Conservation (phyloP, 2,113 vertebrate genomes). For the Spizaetus ornatus region DNA sequence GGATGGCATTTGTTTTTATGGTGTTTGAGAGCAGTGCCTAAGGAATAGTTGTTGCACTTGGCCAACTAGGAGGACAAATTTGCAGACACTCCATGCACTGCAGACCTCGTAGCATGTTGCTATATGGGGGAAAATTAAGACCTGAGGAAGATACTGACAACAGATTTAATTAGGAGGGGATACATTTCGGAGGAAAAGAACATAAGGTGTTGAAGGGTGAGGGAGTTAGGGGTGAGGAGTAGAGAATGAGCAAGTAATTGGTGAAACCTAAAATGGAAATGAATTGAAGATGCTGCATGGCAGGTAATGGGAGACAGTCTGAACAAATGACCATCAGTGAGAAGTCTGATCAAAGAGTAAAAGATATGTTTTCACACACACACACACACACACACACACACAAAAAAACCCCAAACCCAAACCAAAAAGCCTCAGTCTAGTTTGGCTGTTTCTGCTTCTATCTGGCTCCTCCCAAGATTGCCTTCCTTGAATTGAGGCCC, state of each 20-base stretch:
- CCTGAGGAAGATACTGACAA: not conserved
- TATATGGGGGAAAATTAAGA: not conserved
- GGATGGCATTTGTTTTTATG: not conserved
- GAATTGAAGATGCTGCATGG: not conserved
- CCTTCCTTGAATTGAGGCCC: not conserved
- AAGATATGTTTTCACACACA: not conserved
- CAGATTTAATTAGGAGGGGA: not conserved
- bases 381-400: too few relatives aligned
- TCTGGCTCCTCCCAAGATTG: not conserved
- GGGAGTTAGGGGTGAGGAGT: not conserved
- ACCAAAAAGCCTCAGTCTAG: not conserved
- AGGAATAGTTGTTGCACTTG: not conserved
- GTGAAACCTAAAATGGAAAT: not conserved
- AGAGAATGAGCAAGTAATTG: not conserved
- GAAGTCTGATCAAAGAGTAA: not conserved
- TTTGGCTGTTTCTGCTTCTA: not conserved
- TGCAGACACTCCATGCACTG: accelerated
- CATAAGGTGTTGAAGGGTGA: not conserved
- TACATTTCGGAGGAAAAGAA: not conserved
- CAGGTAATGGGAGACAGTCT: not conserved
- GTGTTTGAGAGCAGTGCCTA: not conserved
- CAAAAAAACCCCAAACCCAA: too few relatives aligned
- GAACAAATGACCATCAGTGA: not conserved
- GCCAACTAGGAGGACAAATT: not conserved
- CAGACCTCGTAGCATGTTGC: not conserved